Evolutionary conservation across 2,113 vertebrate genomes (phyloP), one percentile per base, ranked within the genome.

Genomic region (Otolemur garnettii): DNA sequence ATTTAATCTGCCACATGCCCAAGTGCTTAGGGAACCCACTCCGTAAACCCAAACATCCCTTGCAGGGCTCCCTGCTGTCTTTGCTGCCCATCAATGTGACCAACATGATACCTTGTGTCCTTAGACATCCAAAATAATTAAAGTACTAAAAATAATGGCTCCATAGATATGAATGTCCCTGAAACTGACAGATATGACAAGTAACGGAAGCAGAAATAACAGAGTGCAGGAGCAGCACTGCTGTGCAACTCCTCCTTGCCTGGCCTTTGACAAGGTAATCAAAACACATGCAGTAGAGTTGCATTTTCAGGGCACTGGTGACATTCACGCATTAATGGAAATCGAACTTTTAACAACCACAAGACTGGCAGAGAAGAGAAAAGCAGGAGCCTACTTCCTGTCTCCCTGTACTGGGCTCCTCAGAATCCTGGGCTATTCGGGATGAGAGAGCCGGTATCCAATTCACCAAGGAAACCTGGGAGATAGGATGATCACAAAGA

Each of bases 131-230:
- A 95, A 94, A 79, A 94, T 97, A 97, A 97, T 96, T 96, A 95
- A 90, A 92, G 69, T 57, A 93, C 91, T 95, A 97, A 97, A 97
- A 95, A 94, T 97, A 97, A 91, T 92, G 74, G 82, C 19, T 96
- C 92, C 87, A 87, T 94, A 83, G 84, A 97, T 90, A 94, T 84
- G 71, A 92, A 92, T 92, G 87, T 88, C 89, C 74, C 92, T 93
- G 38, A 97, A 96, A 95, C 42, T 96, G 92, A 95, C 93, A 96
- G 79, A 89, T 94, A 30, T 94, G 96, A 97, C 96, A 96, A 97
- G 83, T 71, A 97, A 90, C 66, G 33, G 94, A 93, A 96, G 94
- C 96, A 83, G 75, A 97, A 97, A 97, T 95, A 95, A 95, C 64
- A 95, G 30, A 82, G 78, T 91, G 28, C 38, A 92, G 69, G 33